These are phyloP conservation scores for Pseudochirops corinnae DNA, from an alignment of 2,797 vertebrate genomes.

Conservation along the genomic window DNA sequence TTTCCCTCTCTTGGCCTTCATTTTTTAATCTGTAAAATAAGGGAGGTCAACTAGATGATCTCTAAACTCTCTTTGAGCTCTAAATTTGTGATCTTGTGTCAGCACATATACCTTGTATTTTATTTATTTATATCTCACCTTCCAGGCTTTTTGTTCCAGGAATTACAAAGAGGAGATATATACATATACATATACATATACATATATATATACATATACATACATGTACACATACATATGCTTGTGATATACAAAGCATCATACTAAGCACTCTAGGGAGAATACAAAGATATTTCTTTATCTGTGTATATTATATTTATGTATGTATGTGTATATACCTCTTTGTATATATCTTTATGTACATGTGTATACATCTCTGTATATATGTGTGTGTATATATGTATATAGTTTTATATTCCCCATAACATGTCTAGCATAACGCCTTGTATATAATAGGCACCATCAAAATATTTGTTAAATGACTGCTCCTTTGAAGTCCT, in stretches of 20 bases:
- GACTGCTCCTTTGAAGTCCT: not conserved
- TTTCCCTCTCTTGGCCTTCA: not conserved
- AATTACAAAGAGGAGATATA: not conserved
- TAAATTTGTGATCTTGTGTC: not conserved
- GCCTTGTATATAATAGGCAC: not conserved
- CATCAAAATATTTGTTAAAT: not conserved
- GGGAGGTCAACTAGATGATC: not conserved
- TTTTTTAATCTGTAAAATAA: not conserved
- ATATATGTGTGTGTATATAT: too few relatives aligned
- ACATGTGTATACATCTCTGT: too few relatives aligned
- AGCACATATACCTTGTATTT: not conserved
- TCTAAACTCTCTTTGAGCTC: not conserved
- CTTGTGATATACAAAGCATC: too few relatives aligned
- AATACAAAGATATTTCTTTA: too few relatives aligned
- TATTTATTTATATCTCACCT: not conserved
- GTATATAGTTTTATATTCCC: not conserved
- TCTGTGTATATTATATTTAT: too few relatives aligned
- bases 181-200: too few relatives aligned
- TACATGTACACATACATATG: too few relatives aligned
- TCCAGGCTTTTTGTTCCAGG: not conserved
- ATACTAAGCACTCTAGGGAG: too few relatives aligned
- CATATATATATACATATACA: too few relatives aligned
- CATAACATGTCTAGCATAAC: not conserved
- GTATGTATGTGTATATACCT: too few relatives aligned
- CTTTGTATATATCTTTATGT: too few relatives aligned